Conservation (phyloP, 2,113 vertebrate species). For the Agapornis roseicollis region DNA sequence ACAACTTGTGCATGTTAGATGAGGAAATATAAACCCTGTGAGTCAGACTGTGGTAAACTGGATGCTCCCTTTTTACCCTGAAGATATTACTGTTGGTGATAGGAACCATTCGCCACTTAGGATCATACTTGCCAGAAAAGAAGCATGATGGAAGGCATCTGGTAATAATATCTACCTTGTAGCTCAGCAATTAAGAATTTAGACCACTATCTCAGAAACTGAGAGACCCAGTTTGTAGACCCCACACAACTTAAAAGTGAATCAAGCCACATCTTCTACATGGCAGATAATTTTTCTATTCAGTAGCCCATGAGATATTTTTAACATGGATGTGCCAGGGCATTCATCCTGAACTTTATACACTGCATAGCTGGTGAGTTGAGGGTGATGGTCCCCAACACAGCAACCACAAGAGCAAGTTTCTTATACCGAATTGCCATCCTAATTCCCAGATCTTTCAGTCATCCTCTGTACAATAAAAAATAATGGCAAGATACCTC, state of each 20-base stretch:
- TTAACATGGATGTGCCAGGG: rapidly evolving
- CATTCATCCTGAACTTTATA: neutral
- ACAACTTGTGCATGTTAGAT: neutral
- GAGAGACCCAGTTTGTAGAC: neutral
- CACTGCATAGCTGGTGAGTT: neutral
- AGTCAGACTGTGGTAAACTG: neutral
- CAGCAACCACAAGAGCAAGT: neutral
- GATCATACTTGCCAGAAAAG: neutral
- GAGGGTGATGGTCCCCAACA: neutral
- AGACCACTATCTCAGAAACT: neutral
- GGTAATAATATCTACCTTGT: neutral
- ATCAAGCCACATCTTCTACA: neutral
- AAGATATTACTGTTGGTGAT: neutral
- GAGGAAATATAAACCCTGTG: neutral
- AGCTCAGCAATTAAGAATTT: neutral
- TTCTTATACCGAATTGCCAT: neutral
- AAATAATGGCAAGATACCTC: neutral
- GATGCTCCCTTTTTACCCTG: neutral
- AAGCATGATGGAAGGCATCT: neutral
- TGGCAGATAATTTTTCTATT: neutral
- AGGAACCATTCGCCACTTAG: neutral
- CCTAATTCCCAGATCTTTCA: neutral
- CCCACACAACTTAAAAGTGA: neutral
- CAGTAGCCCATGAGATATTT: neutral
- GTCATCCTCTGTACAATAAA: neutral